Evolutionary conservation across 2,888 invertebrate genomes (phyloP).

Genomic region (Agrypnus murinus): DNA sequence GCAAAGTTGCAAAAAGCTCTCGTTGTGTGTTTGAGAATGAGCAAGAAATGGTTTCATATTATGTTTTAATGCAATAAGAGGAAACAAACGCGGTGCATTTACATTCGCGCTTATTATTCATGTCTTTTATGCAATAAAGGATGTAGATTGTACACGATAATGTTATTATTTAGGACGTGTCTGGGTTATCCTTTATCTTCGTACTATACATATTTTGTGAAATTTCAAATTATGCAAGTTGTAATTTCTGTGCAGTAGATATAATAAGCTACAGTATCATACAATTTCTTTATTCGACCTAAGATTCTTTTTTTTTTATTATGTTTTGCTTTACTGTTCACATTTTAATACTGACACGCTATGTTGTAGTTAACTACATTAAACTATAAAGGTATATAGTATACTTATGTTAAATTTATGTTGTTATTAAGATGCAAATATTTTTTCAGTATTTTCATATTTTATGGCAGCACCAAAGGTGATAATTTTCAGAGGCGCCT

Average conservation of each 20-base stretch:
- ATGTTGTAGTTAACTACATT: not conserved
- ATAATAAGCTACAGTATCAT: conserved; percentile 29
- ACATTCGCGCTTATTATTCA: conserved; percentile 51
- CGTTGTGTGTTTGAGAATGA: conserved; percentile 27
- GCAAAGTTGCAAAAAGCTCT: conserved; percentile 33
- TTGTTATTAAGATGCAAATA: conserved; percentile 39
- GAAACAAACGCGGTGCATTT: conserved; percentile 45
- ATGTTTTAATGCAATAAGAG: conserved; percentile 45
- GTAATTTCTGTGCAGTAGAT: conserved; percentile 26
- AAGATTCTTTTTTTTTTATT: conserved; percentile 15
- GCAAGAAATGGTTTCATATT: conserved; percentile 38
- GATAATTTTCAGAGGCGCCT: too few relatives aligned
- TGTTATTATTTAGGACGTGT: conserved; percentile 54
- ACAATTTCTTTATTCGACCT: not conserved
- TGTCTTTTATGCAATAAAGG: conserved; percentile 52
- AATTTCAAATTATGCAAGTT: conserved; percentile 47
- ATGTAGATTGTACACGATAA: conserved; percentile 54
- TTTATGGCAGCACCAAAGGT: too few relatives aligned
- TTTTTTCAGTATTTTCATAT: not conserved
- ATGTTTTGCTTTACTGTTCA: not conserved
- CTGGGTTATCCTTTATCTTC: conserved; percentile 51
- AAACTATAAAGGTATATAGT: not conserved
- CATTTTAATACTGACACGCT: not conserved
- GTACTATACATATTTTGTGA: conserved; percentile 34
- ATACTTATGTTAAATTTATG: conserved; percentile 4